Evolutionary conservation across 2,797 vertebrate genomes (phyloP), one percentile per base, ranked within the genome.

Genomic region (Syngnathus acus): DNA sequence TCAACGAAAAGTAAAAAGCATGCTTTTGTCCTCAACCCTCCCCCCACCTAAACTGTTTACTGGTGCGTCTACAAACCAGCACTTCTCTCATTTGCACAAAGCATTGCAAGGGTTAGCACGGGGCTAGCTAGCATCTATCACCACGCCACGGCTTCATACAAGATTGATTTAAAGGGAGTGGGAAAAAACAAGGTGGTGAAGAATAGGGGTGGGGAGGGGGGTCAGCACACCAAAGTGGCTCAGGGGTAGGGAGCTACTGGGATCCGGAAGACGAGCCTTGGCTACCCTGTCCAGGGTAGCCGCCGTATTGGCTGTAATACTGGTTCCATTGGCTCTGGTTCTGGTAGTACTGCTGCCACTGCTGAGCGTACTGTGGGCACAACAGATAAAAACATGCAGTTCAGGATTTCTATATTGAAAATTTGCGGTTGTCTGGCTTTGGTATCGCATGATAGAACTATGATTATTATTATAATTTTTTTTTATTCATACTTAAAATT

Each of bases 341-440:
- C 88, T 95, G 94, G 85, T 97, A 96, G 91, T 95, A 96, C 87
- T 95, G 94, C 90, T 91, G 94, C 95, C 95, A 97, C 82, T 95
- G 95, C 88, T 94, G 94, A 69, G 92, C 92, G 1, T 95, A 95
- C 94, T 96, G 87, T 57, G 14, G 51, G 8, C 16, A 8, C 67
- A 7, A 67, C 59, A 68, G 7, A 66, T 14, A 21, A 1, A 37
- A 2, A 14, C 61, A 62, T 6, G 6, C 13, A 47, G 16, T 47
- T 47, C 45, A 47, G 14, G 4, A 47, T 5, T 13, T 13, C 4
- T 47, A 6, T 16, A 6, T 47, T 16, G 1, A 14, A 14, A 47
- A 1, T 47, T 45, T 13, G 11, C 13, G 13, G 11, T 47, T 47
- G 4, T 47, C 11, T 5, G 13, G 45, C 16, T 47, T 16, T 47